These are phyloP conservation scores for Rhadinocentrus ornatus DNA, from an alignment of 2,797 vertebrate genomes.

Conservation along the genomic window DNA sequence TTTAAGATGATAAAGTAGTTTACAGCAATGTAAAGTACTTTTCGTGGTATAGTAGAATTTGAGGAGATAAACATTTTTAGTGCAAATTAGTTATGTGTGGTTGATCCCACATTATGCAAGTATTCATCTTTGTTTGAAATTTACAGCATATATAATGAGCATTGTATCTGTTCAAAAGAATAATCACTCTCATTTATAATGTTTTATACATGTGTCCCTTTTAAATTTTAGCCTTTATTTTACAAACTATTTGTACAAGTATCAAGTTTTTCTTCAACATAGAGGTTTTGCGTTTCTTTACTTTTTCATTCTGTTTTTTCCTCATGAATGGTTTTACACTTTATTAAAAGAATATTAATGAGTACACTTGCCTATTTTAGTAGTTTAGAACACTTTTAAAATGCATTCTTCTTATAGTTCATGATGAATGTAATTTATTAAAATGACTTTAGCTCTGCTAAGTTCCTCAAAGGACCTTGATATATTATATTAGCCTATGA, in stretches of 20 bases:
- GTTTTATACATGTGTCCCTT: slow-evolving; percentile 15
- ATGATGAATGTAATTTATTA: slow-evolving; percentile 87
- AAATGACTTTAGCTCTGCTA: slow-evolving; percentile 71
- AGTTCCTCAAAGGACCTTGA: slow-evolving; percentile 65
- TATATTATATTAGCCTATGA: slow-evolving; percentile 66
- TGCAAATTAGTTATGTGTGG: slow-evolving; percentile 50
- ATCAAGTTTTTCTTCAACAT: slow-evolving; percentile 30
- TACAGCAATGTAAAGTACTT: slow-evolving; percentile 45
- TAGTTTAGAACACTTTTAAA: slow-evolving; percentile 71
- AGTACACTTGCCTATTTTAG: slow-evolving; percentile 68
- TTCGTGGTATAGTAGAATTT: slow-evolving; percentile 48
- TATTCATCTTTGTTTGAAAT: slow-evolving; percentile 26
- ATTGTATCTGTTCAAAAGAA: slow-evolving; percentile 31
- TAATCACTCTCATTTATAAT: slow-evolving; percentile 19
- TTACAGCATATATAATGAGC: slow-evolving; percentile 30
- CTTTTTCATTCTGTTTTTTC: slow-evolving; percentile 32
- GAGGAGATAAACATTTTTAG: slow-evolving; percentile 51
- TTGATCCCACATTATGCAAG: slow-evolving; percentile 61
- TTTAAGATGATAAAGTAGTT: slow-evolving; percentile 41
- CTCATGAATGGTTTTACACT: slow-evolving; percentile 67
- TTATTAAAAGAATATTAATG: slow-evolving; percentile 63
- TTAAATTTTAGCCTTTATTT: slow-evolving; percentile 36
- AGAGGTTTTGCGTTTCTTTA: slow-evolving; percentile 57
- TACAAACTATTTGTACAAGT: slow-evolving; percentile 34
- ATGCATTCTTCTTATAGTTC: slow-evolving; percentile 79